Conservation (phyloP, 2,113 vertebrate species). For the Speoplatyrhinus poulsoni region DNA sequence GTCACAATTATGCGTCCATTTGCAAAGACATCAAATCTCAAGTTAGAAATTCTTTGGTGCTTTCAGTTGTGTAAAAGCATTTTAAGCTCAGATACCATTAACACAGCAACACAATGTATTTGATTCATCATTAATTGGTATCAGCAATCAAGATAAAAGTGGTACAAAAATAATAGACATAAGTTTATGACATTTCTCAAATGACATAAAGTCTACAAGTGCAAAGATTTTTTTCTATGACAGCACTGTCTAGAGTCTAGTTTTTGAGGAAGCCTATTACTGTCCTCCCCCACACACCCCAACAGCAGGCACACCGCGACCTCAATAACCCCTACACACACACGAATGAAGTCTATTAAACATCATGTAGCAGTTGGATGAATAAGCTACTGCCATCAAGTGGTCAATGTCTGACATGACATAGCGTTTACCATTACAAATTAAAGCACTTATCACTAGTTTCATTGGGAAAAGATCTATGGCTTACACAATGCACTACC, state of each 20-base stretch:
- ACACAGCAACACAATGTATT: not conserved
- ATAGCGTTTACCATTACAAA: not conserved
- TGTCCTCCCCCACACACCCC: constrained; percentile 69
- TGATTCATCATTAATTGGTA: constrained; percentile 26
- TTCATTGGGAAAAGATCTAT: not conserved
- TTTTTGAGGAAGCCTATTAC: constrained; percentile 71
- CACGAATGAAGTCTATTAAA: not conserved
- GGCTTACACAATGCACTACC: no score
- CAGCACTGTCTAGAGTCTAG: constrained; percentile 50
- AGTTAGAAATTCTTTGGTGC: no score
- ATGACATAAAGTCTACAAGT: constrained; percentile 31
- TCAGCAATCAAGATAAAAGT: constrained; percentile 12
- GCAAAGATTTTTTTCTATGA: constrained; percentile 53
- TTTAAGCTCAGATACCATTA: constrained; percentile 4
- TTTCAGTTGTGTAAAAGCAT: no score
- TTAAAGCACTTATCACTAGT: not conserved
- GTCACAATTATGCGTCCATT: no score
- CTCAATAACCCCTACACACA: constrained; percentile 60
- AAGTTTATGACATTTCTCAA: constrained; percentile 35
- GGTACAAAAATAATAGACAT: constrained; percentile 1
- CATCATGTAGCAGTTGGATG: not conserved
- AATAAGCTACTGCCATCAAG: constrained; percentile 59
- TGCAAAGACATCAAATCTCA: no score
- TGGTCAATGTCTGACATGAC: not conserved
- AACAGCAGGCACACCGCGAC: constrained; percentile 65